These are phyloP conservation scores for Balanococcus diminutus DNA, from an alignment of 2,888 invertebrate species.

Conservation along the genomic window DNA sequence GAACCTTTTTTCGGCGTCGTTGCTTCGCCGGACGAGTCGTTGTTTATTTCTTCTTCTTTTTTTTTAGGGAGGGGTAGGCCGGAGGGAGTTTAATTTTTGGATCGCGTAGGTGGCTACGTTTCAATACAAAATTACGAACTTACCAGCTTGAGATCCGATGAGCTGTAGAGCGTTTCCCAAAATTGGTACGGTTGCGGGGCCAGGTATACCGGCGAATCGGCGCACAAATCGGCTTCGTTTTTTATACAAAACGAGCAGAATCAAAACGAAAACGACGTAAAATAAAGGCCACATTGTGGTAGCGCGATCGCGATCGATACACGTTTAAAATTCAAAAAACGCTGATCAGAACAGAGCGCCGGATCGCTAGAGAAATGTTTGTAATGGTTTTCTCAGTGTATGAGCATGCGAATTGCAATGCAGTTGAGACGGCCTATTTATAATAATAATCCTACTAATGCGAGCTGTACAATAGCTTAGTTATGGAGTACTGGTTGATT, in stretches of 20 bases:
- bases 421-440: neutral
- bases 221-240: conserved; percentile 41
- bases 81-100: no score
- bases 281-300: neutral
- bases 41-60: no score
- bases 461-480: conserved; percentile 13
- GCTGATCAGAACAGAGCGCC: neutral
- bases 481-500: conserved; percentile 22
- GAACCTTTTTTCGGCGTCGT: no score
- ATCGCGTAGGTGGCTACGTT: neutral
- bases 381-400: neutral
- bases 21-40: no score
- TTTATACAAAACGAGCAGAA: neutral
- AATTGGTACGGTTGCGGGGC: conserved; percentile 61
- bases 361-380: neutral
- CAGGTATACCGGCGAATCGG: conserved; percentile 58
- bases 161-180: conserved; percentile 62
- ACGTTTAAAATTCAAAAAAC: neutral
- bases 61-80: no score
- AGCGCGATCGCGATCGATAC: conserved; percentile 10
- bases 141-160: conserved; percentile 61
- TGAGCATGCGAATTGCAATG: neutral
- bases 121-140: conserved; percentile 52
- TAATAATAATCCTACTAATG: conserved; percentile 11
- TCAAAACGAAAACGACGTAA: neutral